These are phyloP conservation scores for Brachionus koreanus DNA, from an alignment of 1,140 invertebrate genomes.

Conservation along the genomic window DNA sequence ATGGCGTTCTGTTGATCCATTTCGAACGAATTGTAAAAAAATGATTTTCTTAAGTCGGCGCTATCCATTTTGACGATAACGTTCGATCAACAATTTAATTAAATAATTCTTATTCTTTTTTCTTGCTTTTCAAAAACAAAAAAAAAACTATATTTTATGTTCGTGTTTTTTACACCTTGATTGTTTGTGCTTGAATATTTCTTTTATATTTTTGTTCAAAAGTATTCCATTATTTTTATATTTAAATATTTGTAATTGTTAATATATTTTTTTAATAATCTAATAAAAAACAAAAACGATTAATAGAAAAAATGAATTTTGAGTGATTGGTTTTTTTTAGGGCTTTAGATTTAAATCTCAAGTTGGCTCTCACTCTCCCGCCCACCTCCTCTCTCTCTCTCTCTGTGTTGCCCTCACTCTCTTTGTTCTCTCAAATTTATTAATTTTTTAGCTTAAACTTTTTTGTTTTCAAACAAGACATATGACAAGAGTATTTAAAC, in stretches of 20 bases:
- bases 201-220: not conserved
- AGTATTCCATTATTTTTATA: constrained; percentile 20
- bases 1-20: constrained; percentile 23
- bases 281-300: constrained; percentile 5
- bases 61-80: not conserved
- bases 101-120: not conserved
- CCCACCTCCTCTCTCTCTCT: not conserved
- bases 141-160: not conserved
- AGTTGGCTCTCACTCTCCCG: not conserved
- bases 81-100: not conserved
- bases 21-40: not conserved
- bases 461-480: not conserved
- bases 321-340: not conserved
- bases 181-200: not conserved
- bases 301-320: not conserved
- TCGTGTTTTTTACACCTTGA: constrained; percentile 15
- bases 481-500: not conserved
- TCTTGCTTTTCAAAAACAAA: not conserved
- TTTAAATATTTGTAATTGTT: constrained; percentile 18
- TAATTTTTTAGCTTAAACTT: not conserved
- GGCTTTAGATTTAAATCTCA: not conserved
- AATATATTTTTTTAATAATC: constrained; percentile 26
- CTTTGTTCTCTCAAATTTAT: not conserved
- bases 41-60: not conserved
- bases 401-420: not conserved